phyloP scores from a whole-genome alignment of 2,113 vertebrate genomes.

The Chamaetylas fuelleborni region DNA sequence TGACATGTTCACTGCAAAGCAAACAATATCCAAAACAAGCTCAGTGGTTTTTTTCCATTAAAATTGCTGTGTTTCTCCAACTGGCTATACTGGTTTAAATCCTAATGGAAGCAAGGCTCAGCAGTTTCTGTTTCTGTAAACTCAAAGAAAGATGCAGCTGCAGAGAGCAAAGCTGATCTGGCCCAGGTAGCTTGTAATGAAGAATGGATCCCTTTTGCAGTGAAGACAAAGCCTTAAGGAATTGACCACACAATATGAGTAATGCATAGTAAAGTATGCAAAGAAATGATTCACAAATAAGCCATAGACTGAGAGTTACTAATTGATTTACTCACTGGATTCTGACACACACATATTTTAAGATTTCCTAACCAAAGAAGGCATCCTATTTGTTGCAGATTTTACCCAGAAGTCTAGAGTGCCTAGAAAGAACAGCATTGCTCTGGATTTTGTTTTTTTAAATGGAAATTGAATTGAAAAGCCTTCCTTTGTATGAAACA shows the following conservation, averaged over 20 bases:
- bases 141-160: neutral
- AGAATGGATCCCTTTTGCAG: neutral
- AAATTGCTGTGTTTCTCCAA: constrained; percentile 21
- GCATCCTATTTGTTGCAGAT: neutral
- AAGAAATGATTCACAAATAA: constrained; percentile 25
- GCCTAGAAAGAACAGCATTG: neutral
- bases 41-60: constrained; percentile 46
- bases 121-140: neutral
- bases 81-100: neutral
- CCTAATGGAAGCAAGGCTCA: neutral
- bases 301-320: neutral
- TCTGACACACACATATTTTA: neutral
- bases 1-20: neutral
- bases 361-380: neutral
- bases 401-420: neutral
- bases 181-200: neutral
- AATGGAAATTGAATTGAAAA: neutral
- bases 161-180: neutral
- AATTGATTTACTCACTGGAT: neutral
- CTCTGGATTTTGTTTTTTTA: neutral
- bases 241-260: neutral
- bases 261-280: neutral
- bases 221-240: neutral
- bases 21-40: constrained; percentile 40
- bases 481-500: neutral